phyloP scores from a whole-genome alignment of 2,888 invertebrate species.

The Scaptodrosophila latifasciaeformis region DNA sequence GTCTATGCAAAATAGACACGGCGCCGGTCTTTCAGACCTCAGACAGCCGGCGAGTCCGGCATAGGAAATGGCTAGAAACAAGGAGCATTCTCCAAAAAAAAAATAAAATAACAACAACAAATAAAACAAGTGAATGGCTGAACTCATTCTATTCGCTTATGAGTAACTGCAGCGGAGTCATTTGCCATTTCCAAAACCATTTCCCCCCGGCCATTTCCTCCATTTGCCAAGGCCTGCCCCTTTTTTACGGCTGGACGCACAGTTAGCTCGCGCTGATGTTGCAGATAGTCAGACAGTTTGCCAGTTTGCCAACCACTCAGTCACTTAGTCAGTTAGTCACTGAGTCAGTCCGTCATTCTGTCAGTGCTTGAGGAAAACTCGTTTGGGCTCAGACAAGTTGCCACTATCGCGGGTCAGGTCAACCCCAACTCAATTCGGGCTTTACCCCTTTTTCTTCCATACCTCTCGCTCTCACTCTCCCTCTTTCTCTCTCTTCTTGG shows the following conservation, averaged over 20 bases:
- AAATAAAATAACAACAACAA: conserved; percentile 30
- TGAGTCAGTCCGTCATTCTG: too few relatives aligned
- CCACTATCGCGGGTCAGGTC: conserved; percentile 23
- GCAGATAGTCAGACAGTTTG: conserved; percentile 40
- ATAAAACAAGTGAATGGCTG: too few relatives aligned
- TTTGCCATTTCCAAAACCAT: not conserved
- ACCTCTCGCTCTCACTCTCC: too few relatives aligned
- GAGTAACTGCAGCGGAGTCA: conserved; percentile 53
- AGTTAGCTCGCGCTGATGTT: conserved; percentile 29
- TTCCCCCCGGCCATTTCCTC: conserved; percentile 8
- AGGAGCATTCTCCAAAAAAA: too few relatives aligned
- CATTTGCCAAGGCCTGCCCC: conserved; percentile 21
- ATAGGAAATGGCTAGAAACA: not conserved
- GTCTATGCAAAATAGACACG: conserved; percentile 59
- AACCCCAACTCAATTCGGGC: not conserved
- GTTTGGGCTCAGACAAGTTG: not conserved
- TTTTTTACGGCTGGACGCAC: conserved; percentile 56
- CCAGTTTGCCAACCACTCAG: too few relatives aligned
- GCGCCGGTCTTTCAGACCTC: not conserved
- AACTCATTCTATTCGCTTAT: conserved; percentile 54
- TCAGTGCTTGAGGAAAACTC: too few relatives aligned
- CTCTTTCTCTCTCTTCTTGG: too few relatives aligned
- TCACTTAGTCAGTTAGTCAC: too few relatives aligned
- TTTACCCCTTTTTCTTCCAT: conserved; percentile 7
- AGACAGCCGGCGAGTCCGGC: too few relatives aligned